Evolutionary conservation across 2,797 vertebrate genomes (phyloP), one percentile per base, ranked within the genome.

Genomic region (Hemitrygon akajei): DNA sequence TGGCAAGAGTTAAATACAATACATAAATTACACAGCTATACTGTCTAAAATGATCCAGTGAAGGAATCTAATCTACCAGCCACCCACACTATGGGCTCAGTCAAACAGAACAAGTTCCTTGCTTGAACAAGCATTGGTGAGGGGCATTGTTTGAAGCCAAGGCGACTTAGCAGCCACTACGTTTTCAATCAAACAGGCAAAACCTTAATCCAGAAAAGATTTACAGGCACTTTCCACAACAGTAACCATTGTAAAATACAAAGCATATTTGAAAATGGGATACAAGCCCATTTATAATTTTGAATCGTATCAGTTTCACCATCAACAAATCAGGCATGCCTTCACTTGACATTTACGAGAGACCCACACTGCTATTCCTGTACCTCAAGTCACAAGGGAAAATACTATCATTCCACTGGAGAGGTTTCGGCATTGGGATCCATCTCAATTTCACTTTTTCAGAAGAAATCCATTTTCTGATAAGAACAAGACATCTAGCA

Each of bases 81-180:
- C 91, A 56, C 71, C 91, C 71, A 76, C 40, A 56, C 91, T 30
- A 30, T 18, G 11, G 34, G 69, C 73, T 76, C 27, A 76, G 71
- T n/a, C 40, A 93, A 75, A 93, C 40, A 30, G 37, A 47, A 11
- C 27, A 7, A 76, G 71, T 14, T n/a, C 40, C 58, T 20, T 75
- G 69, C 71, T 93, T 76, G 91, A 93, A 75, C 91, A 93, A 93
- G 73, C 71, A 89, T n/a, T 75, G 91, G 56, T 76, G 69, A 93
- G n/a, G 69, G 25, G 10, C 91, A 58, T 93, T 75, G 91, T 76
- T 75, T 76, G 47, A 75, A 76, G 69, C 71, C 27, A 30, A 14
- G 7, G 69, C 1, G 37, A 27, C 10, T 75, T 14, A 75, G 34
- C 7, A 71, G 60, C 34, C 40, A 6, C 91, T 75, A 14, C 75